Base-by-base conservation (phyloP, 2,113 vertebrate species). In the Bungarus multicinctus region DNA sequence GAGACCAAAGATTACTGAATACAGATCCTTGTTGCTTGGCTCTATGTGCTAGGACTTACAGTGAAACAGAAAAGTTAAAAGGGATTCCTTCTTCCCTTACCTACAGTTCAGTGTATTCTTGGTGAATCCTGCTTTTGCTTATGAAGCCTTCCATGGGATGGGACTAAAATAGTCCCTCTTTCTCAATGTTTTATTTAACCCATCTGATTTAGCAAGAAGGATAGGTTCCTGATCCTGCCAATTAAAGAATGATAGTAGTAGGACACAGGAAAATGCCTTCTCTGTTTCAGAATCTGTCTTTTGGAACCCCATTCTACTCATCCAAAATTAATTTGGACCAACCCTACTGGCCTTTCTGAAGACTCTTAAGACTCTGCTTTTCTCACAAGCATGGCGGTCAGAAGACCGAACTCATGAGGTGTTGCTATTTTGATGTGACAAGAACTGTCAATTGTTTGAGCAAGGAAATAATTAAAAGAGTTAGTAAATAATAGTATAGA, bases 1-100 rank as follows among this genome's bases (percentile, higher is more conserved):
- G 93, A 95, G 85, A 43, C 95, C 34, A 88, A 20, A 58, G 88
- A 64, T 95, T 85, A 95, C 86, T 69, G 34, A 74, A 92, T 52
- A 4, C 14, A 85, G 0, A 45, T 85, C 50, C 88, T 81, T 89
- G 30, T 2, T n/a, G 45, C 34, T 3, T 0, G 88, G 86, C 18
- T 89, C 50, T 22, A 22, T 43, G 20, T 81, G 74, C 7, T 22
- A 43, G 16, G 16, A 43, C 18, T 81, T 69, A 30, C 55, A 93
- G 39, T 5, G 39, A 50, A 52, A 54, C 3, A 27, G 5, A 88
- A 34, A 18, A 81, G 34, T 43, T 81, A 81, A 43, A 81, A 39
- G 18, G 64, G n/a, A 39, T 39, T 81, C 69, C 3, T 81, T 81
- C 74, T 39, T 81, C 34, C 69, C 18, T 81, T 22, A 81, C 6